These are phyloP conservation scores for Amiota minor DNA, from an alignment of 2,888 invertebrate species.

Conservation along the genomic window DNA sequence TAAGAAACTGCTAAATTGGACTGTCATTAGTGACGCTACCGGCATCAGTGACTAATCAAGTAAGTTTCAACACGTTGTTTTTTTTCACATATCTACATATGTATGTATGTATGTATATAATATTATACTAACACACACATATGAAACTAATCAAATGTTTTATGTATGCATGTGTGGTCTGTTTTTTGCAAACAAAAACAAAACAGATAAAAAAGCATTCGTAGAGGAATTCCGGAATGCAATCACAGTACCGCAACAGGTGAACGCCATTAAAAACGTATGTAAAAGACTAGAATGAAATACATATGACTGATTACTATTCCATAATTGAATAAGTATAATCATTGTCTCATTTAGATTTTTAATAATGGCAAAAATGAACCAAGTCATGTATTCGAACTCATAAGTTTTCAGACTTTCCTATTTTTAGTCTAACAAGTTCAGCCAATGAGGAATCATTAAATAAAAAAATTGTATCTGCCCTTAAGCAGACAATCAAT, in stretches of 20 bases:
- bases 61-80: too few relatives aligned
- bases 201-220: background rate
- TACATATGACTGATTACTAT: background rate
- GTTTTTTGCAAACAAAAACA: background rate
- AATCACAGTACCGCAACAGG: conserved; percentile 58
- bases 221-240: conserved; percentile 48
- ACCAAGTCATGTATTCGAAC: too few relatives aligned
- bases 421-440: conserved; percentile 49
- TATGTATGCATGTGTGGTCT: background rate
- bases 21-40: conserved; percentile 54
- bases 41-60: conserved; percentile 20
- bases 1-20: too few relatives aligned
- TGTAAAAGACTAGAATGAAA: conserved; percentile 16
- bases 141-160: background rate
- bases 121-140: background rate
- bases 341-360: conserved; percentile 35
- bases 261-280: conserved; percentile 60
- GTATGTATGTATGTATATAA: too few relatives aligned
- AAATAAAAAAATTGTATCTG: conserved; percentile 48
- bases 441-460: conserved; percentile 31
- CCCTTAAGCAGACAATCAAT: conserved; percentile 52
- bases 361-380: conserved; percentile 51
- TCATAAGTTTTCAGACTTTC: conserved; percentile 44
- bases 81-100: too few relatives aligned
- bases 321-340: too few relatives aligned